Percentiles rank a stretch among this genome's conserved stretches.
Evolutionary conservation across 2,113 vertebrate genomes (phyloP).

Genomic region (Coptodon bakossiorum): DNA sequence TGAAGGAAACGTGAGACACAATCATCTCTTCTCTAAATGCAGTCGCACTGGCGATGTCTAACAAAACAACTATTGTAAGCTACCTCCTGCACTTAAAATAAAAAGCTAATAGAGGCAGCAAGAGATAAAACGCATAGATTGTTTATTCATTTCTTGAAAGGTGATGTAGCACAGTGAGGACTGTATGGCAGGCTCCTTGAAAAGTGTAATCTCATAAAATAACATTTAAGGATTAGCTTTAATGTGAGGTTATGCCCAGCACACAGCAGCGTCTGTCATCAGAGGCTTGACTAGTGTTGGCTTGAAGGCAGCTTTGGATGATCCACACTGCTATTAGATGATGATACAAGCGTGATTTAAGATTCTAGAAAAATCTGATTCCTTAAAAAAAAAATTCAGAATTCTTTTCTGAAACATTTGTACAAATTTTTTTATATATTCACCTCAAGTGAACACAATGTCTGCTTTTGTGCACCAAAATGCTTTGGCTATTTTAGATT

Average conservation of each 20-base stretch:
- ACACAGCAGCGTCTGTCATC: slow-evolving; percentile 36
- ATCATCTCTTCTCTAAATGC: not conserved
- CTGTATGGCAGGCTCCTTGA: not conserved
- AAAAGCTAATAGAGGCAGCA: not conserved
- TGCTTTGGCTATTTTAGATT: not conserved
- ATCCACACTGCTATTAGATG: slow-evolving; percentile 20
- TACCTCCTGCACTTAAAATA: not conserved
- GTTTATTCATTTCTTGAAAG: slow-evolving; percentile 3
- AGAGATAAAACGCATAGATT: not conserved
- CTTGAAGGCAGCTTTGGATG: slow-evolving; percentile 2
- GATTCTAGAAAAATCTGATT: not conserved
- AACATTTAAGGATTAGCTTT: slow-evolving; percentile 45
- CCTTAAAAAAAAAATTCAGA: not conserved
- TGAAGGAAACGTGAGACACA: slow-evolving; percentile 29
- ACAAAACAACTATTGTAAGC: slow-evolving; percentile 29
- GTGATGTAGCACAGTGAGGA: not conserved
- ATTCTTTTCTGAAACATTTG: not conserved
- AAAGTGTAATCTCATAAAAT: slow-evolving; percentile 19
- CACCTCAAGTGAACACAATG: not conserved
- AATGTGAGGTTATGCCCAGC: slow-evolving; percentile 36
- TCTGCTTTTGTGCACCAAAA: not conserved
- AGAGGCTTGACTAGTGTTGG: not conserved
- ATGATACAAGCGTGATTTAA: slow-evolving; percentile 11
- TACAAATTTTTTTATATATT: not conserved
- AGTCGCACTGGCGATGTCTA: not conserved